Base-by-base conservation (phyloP, 2,888 invertebrate genomes). In the Tetragonisca angustula region DNA sequence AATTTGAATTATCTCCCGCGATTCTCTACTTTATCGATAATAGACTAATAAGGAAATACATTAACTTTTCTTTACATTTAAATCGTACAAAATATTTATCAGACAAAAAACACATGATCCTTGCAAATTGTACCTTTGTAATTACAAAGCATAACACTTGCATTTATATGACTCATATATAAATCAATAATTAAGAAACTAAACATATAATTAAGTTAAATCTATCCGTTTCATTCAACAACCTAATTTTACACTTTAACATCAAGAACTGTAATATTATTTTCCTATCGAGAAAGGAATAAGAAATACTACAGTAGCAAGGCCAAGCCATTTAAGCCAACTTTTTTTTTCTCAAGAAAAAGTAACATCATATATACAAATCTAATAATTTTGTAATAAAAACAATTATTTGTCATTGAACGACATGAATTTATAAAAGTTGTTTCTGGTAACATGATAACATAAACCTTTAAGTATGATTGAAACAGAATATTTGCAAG, bases 321-420 rank as follows among this genome's bases (percentile, higher is more conserved):
- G 4, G 19, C 19, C 19, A 36, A 59, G n/a, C 15, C 15, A n/a
- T 15, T 59, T 24, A 59, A 59, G n/a, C 13, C 56, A 56, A 59
- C n/a, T 59, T 59, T 2, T 5, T n/a, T n/a, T 59, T 15, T 59
- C 24, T 2, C 2, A 24, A n/a, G 56, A 15, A 59, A 59, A n/a
- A n/a, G n/a, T 56, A n/a, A 56, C 56, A 56, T 15, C n/a, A 56
- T n/a, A n/a, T 56, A 56, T 56, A 56, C 56, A 56, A 56, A 56
- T n/a, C 13, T n/a, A n/a, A 13, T 56, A n/a, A 56, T 56, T 49
- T 68, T 24, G 11, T 50, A 32, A 24, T 24, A 9, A 68, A 68
- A 68, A 68, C n/a, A 43, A 9, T 49, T 9, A 24, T 43, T 67
- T 49, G 49, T 32, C 24, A 67, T 49, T 24, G 49, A 24, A 19